Base-by-base conservation (phyloP, 2,888 invertebrate species). In the Trileptium ribeirensis region DNA sequence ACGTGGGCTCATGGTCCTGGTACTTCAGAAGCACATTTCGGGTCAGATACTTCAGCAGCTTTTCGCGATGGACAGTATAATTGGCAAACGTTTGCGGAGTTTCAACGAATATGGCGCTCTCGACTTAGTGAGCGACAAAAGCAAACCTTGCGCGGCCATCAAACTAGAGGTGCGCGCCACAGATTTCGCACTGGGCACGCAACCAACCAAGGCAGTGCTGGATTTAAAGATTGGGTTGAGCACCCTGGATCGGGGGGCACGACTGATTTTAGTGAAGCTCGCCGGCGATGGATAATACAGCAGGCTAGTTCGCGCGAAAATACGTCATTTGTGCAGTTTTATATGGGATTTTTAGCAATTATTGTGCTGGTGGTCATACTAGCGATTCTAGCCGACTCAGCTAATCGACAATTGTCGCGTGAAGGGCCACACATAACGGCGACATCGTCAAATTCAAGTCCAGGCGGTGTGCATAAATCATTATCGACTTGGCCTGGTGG, bases 61-160 rank as follows among this genome's bases (percentile, higher is more conserved):
- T 39, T 29, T n/a, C 36, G 36, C 29, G 77, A 75, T 29, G 51
- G 51, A 8, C 38, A 75, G n/a, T 38, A 38, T n/a, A 36, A 75
- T 39, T 75, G 77, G 77, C 77, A 39, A 36, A 36, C 36, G n/a
- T 75, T 75, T 38, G 38, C n/a, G 3, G 77, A 75, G 36, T 75
- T 75, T 75, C 77, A 75, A 39, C 77, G 77, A n/a, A 75, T 75
- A 8, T 75, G 77, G 77, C 77, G 77, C 2, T 24, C n/a, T 3
- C 77, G 77, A 36, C 2, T 39, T 8, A 39, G 29, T 15, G 77
- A 75, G 8, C n/a, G 3, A 8, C 77, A 36, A 8, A 29, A 36
- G 3, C 33, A 39, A n/a, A 8, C 37, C 3, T 29, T n/a, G n/a
- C 77, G 39, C 15, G 38, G 33, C 29, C 38, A 75, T 39, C 36